These are phyloP conservation scores for Baronia brevicornis DNA, from an alignment of 2,888 invertebrate species.

Conservation along the genomic window DNA sequence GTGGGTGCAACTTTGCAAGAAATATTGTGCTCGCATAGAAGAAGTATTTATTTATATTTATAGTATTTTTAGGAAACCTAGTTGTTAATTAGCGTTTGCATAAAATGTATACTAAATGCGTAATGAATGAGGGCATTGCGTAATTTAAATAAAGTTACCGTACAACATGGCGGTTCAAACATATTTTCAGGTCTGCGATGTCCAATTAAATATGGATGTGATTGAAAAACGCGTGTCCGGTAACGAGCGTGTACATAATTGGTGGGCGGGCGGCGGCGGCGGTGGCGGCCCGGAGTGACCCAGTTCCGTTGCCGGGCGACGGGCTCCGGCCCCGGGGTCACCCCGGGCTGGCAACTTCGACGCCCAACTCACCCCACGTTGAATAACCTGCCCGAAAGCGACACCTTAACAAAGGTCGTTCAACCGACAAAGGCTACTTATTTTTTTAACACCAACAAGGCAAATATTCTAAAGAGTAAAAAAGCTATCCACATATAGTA, in stretches of 20 bases:
- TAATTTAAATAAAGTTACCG: conserved; percentile 37
- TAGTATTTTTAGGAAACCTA: conserved; percentile 1
- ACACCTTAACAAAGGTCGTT: conserved; percentile 75
- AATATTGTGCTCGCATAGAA: too few species aligned
- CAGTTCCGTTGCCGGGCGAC: conserved; percentile 72
- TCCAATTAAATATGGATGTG: conserved; percentile 77
- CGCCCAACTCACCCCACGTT: conserved; percentile 34
- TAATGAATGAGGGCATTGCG: conserved; percentile 5
- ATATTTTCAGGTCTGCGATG: conserved; percentile 71
- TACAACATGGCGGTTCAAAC: conserved; percentile 64
- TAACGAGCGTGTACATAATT: conserved; percentile 76
- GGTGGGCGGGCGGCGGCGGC: conserved; percentile 63
- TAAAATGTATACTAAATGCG: conserved; percentile 3
- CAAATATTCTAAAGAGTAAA: conserved; percentile 1
- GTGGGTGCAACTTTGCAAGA: conserved; percentile 8
- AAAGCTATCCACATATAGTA: too few species aligned
- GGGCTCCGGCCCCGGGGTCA: conserved; percentile 37
- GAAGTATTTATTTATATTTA: too few species aligned
- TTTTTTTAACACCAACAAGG: conserved; percentile 39
- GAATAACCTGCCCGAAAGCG: conserved; percentile 74
- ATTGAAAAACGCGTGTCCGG: conserved; percentile 77
- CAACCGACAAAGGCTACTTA: conserved; percentile 58
- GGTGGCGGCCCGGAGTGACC: conserved; percentile 68
- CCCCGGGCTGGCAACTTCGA: conserved; percentile 26
- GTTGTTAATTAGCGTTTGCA: conserved; percentile 11